These are phyloP conservation scores for Uria lomvia DNA, from an alignment of 2,113 vertebrate genomes.

Conservation along the genomic window DNA sequence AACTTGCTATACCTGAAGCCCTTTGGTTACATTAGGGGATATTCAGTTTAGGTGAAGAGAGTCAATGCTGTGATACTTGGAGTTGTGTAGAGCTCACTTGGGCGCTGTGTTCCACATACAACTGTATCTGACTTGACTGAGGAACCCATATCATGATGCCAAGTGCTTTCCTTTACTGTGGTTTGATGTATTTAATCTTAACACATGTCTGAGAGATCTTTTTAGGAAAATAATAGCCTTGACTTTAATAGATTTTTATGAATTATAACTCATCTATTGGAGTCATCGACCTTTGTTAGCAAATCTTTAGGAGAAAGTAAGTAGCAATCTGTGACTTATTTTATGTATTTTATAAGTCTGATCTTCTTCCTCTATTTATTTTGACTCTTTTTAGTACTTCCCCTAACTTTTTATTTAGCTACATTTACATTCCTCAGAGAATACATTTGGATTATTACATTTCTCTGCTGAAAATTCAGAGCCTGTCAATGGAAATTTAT, in stretches of 20 bases:
- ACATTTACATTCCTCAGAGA: background rate
- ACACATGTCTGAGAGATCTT: background rate
- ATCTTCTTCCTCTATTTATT: background rate
- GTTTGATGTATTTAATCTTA: background rate
- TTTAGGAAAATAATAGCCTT: background rate
- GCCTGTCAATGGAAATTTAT: background rate
- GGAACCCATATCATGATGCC: background rate
- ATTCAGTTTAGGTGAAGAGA: background rate
- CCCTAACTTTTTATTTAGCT: background rate
- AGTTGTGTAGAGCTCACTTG: background rate
- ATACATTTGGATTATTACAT: background rate
- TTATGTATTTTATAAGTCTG: background rate
- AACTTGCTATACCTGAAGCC: background rate
- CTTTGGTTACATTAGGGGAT: background rate
- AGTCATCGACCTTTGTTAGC: background rate
- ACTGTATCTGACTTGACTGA: background rate
- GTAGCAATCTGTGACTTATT: background rate
- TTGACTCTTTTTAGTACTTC: background rate
- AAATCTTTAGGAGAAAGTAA: background rate
- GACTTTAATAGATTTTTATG: background rate
- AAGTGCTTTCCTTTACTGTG: background rate
- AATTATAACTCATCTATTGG: background rate
- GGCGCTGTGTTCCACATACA: background rate
- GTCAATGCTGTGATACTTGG: background rate
- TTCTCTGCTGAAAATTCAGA: background rate